Percentiles rank a stretch among this genome's conserved stretches.
phyloP scores from a whole-genome alignment of 2,113 vertebrate genomes.

The Catharus bicknelli region DNA sequence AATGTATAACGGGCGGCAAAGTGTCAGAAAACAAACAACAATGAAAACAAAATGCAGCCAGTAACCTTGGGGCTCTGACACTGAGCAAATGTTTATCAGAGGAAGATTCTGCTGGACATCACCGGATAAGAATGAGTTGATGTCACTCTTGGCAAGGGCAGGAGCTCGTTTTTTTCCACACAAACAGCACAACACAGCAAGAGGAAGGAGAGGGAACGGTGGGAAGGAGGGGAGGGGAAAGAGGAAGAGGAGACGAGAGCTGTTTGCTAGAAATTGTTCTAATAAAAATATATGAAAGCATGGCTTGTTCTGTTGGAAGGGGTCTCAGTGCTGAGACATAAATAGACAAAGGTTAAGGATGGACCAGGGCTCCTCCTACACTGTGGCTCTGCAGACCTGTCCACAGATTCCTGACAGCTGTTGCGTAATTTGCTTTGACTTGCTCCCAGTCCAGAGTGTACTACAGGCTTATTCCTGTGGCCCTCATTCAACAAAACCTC shows the following conservation, averaged over 20 bases:
- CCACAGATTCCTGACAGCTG: neutral
- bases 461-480: slow-evolving; percentile 3
- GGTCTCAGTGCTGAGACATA: slow-evolving; percentile 27
- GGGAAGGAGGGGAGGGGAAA: slow-evolving; percentile 1
- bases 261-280: slow-evolving; percentile 37
- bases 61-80: slow-evolving; percentile 69
- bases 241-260: slow-evolving; percentile 29
- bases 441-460: slow-evolving; percentile 15
- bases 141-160: slow-evolving; percentile 77
- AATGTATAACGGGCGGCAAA: neutral
- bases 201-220: slow-evolving; percentile 27
- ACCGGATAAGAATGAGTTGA: slow-evolving; percentile 84
- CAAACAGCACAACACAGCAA: slow-evolving; percentile 70
- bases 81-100: slow-evolving; percentile 74
- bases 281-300: slow-evolving; percentile 25
- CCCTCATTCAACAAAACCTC: slow-evolving; percentile 6
- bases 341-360: slow-evolving; percentile 54
- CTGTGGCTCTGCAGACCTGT: neutral
- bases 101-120: slow-evolving; percentile 73
- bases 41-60: slow-evolving; percentile 51
- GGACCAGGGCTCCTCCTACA: slow-evolving; percentile 24
- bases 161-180: slow-evolving; percentile 52
- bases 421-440: slow-evolving; percentile 64
- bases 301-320: slow-evolving; percentile 43
- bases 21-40: slow-evolving; percentile 42